Evolutionary conservation across 2,888 invertebrate species (phyloP), one percentile per base, ranked within the genome.

Genomic region (Leucophenga montana): DNA sequence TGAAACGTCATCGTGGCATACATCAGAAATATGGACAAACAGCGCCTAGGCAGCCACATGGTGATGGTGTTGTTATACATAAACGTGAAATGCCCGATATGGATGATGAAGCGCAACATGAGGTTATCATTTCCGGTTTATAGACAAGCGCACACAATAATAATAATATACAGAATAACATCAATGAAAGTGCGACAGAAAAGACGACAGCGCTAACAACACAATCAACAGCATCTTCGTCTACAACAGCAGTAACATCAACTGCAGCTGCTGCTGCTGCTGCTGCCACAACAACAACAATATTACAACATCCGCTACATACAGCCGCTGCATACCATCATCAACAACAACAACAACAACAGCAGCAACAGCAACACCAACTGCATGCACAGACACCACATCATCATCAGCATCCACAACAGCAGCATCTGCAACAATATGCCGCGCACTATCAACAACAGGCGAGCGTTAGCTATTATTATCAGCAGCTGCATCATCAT

Each of bases 1-100:
- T 96, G 71, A 96, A 96, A 85, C 91, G 96, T 73, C 96, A 96
- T 86, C 91, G 95, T 77, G 94, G 94, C 78, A 95, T 96, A 78
- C 96, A 96, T 88, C 95, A 95, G 82, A 95, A 96, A 89, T 96
- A 95, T 85, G 95, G 89, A 3, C 89, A 89, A 78, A 89, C 89
- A 5, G 89, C 88, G 54, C 92, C 89, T 78, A 90, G 88, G 78
- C 92, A 89, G 85, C 91, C 81, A 78, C 75, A 83, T 6, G 81
- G 80, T 67, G 67, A 76, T 14, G 82, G 85, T 9, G 83, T 86
- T 71, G 84, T 87, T 54, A 86, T 88, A 70, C 88, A 89, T 61
- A 89, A 89, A 71, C 87, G 88, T 67, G 89, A 89, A 77, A 76
- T 88, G 27, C 83, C 86, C 46, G 88, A 89, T 76, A 87, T 88